Percentiles rank a stretch among this genome's conserved stretches.
These are phyloP conservation scores for Lasiurus cinereus DNA, from an alignment of 2,113 vertebrate genomes.

Conservation along the genomic window DNA sequence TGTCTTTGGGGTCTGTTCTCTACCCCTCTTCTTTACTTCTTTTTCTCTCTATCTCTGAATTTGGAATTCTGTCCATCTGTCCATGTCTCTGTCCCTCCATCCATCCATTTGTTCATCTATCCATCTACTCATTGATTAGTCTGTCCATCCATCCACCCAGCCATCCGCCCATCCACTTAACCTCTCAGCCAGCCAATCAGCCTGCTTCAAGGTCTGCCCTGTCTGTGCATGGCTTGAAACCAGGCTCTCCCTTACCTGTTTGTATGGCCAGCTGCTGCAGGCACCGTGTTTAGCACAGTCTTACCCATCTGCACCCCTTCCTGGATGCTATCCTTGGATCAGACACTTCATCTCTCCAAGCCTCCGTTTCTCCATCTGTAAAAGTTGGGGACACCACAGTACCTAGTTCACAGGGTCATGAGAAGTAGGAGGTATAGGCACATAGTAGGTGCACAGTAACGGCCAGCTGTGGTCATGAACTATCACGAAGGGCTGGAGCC, in stretches of 20 bases:
- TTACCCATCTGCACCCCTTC: background rate
- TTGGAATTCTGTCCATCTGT: background rate
- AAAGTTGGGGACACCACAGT: background rate
- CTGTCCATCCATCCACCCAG: no score
- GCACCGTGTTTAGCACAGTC: rapidly evolving
- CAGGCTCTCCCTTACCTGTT: background rate
- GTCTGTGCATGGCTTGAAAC: rapidly evolving
- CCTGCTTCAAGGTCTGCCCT: background rate
- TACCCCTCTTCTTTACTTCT: no score
- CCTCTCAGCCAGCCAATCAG: background rate
- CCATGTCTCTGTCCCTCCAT: background rate
- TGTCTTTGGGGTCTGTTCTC: background rate
- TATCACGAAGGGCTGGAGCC: background rate
- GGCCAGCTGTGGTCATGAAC: background rate
- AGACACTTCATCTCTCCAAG: background rate
- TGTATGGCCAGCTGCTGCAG: background rate
- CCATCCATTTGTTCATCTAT: no score
- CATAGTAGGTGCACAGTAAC: rapidly evolving
- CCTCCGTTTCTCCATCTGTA: background rate
- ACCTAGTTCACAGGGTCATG: no score
- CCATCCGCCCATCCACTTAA: no score
- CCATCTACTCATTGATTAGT: background rate
- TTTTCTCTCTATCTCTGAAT: background rate
- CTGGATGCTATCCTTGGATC: background rate
- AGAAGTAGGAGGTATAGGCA: background rate